Conservation (phyloP, 2,113 vertebrate species). For the Eleginops maclovinus region DNA sequence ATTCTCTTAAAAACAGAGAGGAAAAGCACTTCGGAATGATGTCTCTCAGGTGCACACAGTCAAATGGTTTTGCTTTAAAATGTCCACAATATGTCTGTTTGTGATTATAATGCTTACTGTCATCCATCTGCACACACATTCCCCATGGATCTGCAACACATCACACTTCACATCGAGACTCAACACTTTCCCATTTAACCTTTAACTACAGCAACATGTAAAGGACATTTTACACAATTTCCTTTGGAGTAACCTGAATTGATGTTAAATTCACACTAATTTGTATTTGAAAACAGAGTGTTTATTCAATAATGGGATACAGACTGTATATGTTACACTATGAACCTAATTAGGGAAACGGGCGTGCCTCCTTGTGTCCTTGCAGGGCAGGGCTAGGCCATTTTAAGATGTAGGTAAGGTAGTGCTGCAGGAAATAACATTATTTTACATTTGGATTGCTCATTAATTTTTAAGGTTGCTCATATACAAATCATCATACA, state of each 20-base stretch:
- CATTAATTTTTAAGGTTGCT: neutral
- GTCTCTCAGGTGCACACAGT: no score
- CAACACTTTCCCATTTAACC: no score
- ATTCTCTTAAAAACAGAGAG: no score
- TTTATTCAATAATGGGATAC: neutral
- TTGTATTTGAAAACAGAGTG: neutral
- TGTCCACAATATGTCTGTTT: constrained; percentile 15
- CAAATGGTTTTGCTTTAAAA: constrained; percentile 21
- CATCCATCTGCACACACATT: neutral
- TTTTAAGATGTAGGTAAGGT: neutral
- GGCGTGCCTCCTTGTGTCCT: neutral
- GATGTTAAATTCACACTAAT: neutral
- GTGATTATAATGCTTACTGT: constrained; percentile 4
- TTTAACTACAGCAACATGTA: neutral
- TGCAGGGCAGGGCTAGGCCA: neutral
- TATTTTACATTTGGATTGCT: neutral
- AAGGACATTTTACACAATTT: neutral
- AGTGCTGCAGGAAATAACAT: neutral
- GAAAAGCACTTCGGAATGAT: no score
- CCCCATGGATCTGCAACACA: neutral
- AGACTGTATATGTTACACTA: neutral
- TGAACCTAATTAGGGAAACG: neutral
- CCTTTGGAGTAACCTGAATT: no score
- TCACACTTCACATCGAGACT: neutral
- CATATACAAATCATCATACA: neutral